These are phyloP conservation scores for Sylvicapra grimmia DNA, from an alignment of 2,113 vertebrate species.

Conservation along the genomic window DNA sequence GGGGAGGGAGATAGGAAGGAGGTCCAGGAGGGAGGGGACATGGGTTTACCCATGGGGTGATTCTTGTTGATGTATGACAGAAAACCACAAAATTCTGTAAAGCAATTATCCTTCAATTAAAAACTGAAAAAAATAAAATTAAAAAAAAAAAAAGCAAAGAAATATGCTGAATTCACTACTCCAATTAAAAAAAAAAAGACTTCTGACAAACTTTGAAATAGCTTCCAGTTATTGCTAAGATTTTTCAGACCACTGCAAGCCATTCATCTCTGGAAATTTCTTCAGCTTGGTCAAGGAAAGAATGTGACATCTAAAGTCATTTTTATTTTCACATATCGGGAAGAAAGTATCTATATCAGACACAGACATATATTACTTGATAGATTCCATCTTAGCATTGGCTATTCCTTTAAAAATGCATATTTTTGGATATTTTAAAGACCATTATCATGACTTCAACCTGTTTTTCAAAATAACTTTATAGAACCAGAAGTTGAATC, in stretches of 20 bases:
- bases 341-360: constrained; percentile 13
- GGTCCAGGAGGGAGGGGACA: neutral
- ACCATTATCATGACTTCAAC: neutral
- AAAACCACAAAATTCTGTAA: neutral
- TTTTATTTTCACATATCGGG: constrained; percentile 61
- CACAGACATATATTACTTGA: neutral
- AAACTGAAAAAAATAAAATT: neutral
- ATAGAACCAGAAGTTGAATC: neutral
- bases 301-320: constrained; percentile 48
- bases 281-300: constrained; percentile 34
- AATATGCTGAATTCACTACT: neutral
- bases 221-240: neutral
- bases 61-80: neutral
- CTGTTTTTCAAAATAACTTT: neutral
- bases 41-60: neutral
- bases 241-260: neutral
- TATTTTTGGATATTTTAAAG: neutral
- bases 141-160: neutral
- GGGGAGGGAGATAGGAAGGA: neutral
- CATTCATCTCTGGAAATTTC: constrained; percentile 32
- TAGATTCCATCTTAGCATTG: neutral
- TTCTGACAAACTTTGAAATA: neutral
- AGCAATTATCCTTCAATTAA: neutral
- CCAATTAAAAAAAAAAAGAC: neutral
- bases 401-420: constrained; percentile 19